A percentile compares a stretch with the other conserved stretches of the same genome.
Conservation (phyloP, 2,113 vertebrate genomes). For the Andinoacara biseriatus region DNA sequence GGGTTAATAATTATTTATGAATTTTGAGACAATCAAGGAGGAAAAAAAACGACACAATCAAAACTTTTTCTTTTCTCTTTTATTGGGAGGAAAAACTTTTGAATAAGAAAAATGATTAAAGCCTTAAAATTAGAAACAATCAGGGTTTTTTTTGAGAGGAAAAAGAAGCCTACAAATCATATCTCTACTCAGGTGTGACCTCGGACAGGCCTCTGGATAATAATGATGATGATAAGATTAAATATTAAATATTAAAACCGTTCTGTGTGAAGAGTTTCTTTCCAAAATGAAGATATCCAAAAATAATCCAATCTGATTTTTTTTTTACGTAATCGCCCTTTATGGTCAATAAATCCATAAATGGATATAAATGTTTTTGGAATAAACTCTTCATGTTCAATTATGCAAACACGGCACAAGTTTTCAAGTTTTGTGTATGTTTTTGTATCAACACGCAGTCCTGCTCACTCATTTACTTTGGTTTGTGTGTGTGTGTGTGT, state of each 20-base stretch:
- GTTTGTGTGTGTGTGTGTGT: neutral
- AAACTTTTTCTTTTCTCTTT: conserved; percentile 15
- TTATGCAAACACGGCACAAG: conserved; percentile 44
- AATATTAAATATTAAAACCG: neutral
- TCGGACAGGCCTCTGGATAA: conserved; percentile 26
- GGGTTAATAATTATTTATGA: conserved; percentile 71
- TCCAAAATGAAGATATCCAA: conserved; percentile 32
- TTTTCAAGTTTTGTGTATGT: neutral
- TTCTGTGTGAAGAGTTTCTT: conserved; percentile 46
- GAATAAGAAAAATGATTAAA: conserved; percentile 26
- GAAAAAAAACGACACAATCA: conserved; percentile 53
- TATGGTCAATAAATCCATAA: neutral
- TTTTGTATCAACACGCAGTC: neutral
- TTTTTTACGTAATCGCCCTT: neutral
- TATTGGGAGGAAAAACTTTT: conserved; percentile 22
- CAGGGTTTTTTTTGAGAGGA: conserved; percentile 56
- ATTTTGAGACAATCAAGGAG: conserved; percentile 53
- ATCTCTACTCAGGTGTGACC: conserved; percentile 74
- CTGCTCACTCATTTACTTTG: neutral
- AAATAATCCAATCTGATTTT: neutral
- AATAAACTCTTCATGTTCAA: conserved; percentile 49
- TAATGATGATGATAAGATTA: neutral
- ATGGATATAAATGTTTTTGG: conserved; percentile 26
- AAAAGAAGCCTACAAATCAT: conserved; percentile 64
- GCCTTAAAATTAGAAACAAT: conserved; percentile 75